Evolutionary conservation across 2,888 invertebrate genomes (phyloP), one percentile per base, ranked within the genome.

Genomic region (Tenthredo distinguenda): DNA sequence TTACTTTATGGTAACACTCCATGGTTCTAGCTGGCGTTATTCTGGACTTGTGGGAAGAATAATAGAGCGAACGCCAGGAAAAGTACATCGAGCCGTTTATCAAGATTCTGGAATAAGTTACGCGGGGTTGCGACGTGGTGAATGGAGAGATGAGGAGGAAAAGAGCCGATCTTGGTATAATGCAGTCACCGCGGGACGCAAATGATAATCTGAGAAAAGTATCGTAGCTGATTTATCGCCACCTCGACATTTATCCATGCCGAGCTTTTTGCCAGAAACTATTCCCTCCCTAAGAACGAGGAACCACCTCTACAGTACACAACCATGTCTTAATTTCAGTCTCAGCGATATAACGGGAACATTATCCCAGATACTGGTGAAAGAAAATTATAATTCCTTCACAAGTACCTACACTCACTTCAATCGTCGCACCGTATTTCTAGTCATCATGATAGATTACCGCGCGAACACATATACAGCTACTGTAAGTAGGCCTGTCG

Each of bases 81-180:
- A 88, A 87, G 88, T 87, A 88, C 88, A 88, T 87, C 86, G 47
- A 86, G 86, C 87, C 88, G 87, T 90, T 90, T 89, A 87, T 90
- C 90, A 90, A 89, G 90, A 89, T 90, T 89, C 85, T 86, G 84
- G 86, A 89, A 87, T 88, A 90, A 89, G 88, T 89, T 88, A 86
- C 82, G 40, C 77, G 81, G 47, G 68, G 58, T 71, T 40, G 71
- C 58, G 58, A 71, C 31, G 58, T 37, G 82, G n/a, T 31, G 62
- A 81, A 74, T 31, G 79, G 62, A 47, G 81, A 84, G 84, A 65
- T 37, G 68, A 58, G 74, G 18, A 47, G 77, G 34, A 77, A 18
- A 77, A 34, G 81, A 68, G 50, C 50, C 79, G 55, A 79, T 77
- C 71, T 68, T 40, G 85, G 79, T 12, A 71, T 85, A 85, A 85